A percentile compares a stretch with the other conserved stretches of the same genome.
Conservation (phyloP, 2,797 vertebrate genomes). For the Urosaurus nigricauda region DNA sequence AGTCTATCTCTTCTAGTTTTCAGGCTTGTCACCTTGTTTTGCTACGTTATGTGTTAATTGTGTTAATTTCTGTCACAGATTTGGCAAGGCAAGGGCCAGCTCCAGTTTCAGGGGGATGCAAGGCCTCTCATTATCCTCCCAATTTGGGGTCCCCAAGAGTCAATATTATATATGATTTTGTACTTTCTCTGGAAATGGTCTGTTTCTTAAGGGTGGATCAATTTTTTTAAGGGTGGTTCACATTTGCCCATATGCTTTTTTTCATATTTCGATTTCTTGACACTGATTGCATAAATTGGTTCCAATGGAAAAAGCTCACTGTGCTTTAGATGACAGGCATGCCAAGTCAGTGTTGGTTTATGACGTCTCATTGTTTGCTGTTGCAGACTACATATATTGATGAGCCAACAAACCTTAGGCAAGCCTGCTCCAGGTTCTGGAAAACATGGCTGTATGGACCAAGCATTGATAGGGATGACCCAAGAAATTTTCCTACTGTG, state of each 20-base stretch:
- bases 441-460: constrained; percentile 35
- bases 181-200: background rate
- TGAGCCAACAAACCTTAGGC: background rate
- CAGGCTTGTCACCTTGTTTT: no score
- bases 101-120: no score
- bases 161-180: background rate
- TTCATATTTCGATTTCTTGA: background rate
- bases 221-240: background rate
- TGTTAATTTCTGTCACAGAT: no score
- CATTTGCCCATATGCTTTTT: background rate
- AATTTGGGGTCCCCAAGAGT: no score
- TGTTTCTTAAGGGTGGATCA: background rate
- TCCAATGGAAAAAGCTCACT: background rate
- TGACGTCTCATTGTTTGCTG: background rate
- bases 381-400: background rate
- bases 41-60: no score
- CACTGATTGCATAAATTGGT: background rate
- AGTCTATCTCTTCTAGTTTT: no score
- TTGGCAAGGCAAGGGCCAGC: no score
- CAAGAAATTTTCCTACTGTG: background rate
- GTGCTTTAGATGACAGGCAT: background rate
- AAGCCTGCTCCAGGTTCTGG: background rate
- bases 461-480: constrained; percentile 21
- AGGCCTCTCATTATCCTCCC: no score
- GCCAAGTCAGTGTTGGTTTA: background rate